Evolutionary conservation across 2,888 invertebrate species (phyloP), one percentile per base, ranked within the genome.

Genomic region (Tribolium freemani): DNA sequence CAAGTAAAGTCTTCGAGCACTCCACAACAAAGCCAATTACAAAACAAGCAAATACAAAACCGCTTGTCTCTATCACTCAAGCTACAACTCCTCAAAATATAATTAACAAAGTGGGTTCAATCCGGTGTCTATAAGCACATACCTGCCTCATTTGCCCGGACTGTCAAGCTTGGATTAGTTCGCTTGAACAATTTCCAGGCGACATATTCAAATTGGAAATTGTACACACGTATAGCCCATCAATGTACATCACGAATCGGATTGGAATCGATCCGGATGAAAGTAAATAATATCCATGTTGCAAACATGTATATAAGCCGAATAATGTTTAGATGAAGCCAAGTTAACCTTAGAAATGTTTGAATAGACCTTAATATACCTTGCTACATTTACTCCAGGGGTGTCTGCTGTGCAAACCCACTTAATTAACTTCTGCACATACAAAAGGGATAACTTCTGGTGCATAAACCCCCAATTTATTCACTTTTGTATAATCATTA

Each of bases 341-440:
- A 64, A 64, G 44, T 53, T 64, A 44, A 54, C 45, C 31, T 64
- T 54, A 54, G 64, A 51, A 54, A 64, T 64, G 64, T 64, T 64
- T 64, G 64, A 64, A 53, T 64, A 64, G 64, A 54, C 53, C 64
- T 26, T 64, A 64, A 64, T 64, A 64, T 54, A 51, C 51, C 63
- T 51, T 63, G 51, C 51, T 63, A 64, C 64, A 64, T 54, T 64
- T 54, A 44, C 53, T 54, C 48, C 48, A 48, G 13, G 63, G 64
- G 64, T 54, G 64, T 53, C 64, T 64, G 10, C 44, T 53, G 10
- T 20, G 64, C 54, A 44, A 64, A 64, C 53, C 11, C 53, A 64
- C 53, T 64, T 64, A 64, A 64, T 64, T 64, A 64, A 64, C 64
- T 53, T 64, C 53, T 16, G 44, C 13, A 64, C 64, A 38, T 21